Evolutionary conservation across 2,113 vertebrate species (phyloP).

Genomic region (Mastomys coucha): DNA sequence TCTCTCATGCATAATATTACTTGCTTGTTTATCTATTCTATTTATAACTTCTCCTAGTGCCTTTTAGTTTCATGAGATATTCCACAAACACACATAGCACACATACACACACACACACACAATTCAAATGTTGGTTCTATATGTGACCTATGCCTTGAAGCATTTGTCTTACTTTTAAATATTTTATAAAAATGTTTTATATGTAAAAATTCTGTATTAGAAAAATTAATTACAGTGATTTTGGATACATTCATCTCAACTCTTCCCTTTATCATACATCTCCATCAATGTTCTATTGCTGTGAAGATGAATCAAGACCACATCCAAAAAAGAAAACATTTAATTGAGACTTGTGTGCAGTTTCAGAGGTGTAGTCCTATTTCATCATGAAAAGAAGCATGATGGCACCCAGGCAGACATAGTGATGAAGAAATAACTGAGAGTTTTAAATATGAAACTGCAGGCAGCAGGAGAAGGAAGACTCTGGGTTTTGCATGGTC

Average conservation of each 20-base stretch:
- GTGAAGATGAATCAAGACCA: too few relatives aligned
- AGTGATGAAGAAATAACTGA: background rate
- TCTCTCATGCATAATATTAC: background rate
- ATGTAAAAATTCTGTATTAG: too few relatives aligned
- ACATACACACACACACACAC: background rate
- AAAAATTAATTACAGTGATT: too few relatives aligned
- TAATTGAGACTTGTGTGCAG: too few relatives aligned
- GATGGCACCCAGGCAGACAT: background rate
- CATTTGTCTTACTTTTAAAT: background rate
- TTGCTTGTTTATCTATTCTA: background rate
- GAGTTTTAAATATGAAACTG: too few relatives aligned
- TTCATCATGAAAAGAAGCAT: background rate
- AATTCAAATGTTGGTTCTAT: background rate
- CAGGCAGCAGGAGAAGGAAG: too few relatives aligned
- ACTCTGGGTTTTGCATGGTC: too few relatives aligned
- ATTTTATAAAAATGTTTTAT: too few relatives aligned
- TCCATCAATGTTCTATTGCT: too few relatives aligned
- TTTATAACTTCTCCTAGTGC: background rate
- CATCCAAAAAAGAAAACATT: too few relatives aligned
- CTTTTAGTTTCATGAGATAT: background rate
- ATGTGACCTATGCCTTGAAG: accelerated
- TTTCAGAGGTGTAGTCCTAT: background rate
- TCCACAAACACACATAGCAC: background rate
- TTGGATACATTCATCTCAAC: too few relatives aligned
- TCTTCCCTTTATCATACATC: too few relatives aligned